A percentile compares a stretch with the other conserved stretches of the same genome.
These are phyloP conservation scores for Phenacoccus solenopsis DNA, from an alignment of 1,140 invertebrate genomes.

Conservation along the genomic window DNA sequence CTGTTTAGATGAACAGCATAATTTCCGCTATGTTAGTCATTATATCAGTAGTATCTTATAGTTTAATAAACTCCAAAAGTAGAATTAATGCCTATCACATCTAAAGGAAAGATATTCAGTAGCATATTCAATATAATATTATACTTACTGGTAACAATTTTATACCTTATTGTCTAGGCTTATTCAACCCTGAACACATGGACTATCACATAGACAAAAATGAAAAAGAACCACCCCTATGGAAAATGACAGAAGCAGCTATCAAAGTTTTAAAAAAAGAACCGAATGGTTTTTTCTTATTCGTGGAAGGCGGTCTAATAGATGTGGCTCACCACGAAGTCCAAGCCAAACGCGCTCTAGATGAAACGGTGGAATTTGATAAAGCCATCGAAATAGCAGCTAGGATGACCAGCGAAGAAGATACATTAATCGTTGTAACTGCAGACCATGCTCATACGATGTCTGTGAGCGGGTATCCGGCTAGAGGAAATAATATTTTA, in stretches of 20 bases:
- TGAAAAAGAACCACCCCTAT: constrained; percentile 43
- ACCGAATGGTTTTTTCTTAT: constrained; percentile 52
- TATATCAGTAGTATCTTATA: no score
- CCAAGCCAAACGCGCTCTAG: constrained; percentile 47
- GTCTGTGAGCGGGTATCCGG: constrained; percentile 49
- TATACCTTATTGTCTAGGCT: constrained; percentile 28
- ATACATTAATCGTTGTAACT: constrained; percentile 51
- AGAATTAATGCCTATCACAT: no score
- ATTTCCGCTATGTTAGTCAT: no score
- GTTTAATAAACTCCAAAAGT: no score
- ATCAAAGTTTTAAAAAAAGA: constrained; percentile 57
- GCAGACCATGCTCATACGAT: constrained; percentile 53
- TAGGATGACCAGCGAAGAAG: constrained; percentile 29
- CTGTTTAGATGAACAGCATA: no score
- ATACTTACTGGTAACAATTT: no score
- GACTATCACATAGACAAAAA: constrained; percentile 34
- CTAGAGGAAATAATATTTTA: constrained; percentile 50
- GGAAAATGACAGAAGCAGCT: constrained; percentile 67
- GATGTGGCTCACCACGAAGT: constrained; percentile 55
- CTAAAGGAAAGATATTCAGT: no score
- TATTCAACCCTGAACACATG: constrained; percentile 27
- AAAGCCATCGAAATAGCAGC: constrained; percentile 40
- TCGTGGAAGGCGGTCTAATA: constrained; percentile 51
- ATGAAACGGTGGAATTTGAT: constrained; percentile 52
- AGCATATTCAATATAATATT: no score